A percentile compares a stretch with the other conserved stretches of the same genome.
These are phyloP conservation scores for Lasius platythorax DNA, from an alignment of 2,888 invertebrate species.

Conservation along the genomic window DNA sequence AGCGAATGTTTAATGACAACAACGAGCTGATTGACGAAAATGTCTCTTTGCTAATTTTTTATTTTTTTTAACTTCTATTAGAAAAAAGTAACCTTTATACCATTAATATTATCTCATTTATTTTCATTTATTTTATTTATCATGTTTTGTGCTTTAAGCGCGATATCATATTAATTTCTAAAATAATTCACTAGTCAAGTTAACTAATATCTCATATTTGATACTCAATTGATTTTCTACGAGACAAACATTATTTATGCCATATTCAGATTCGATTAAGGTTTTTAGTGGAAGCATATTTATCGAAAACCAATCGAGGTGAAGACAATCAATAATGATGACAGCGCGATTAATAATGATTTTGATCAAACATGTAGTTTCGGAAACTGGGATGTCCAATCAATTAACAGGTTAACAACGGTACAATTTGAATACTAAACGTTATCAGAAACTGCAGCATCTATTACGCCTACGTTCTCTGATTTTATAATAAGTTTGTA, in stretches of 20 bases:
- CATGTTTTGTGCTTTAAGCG: neutral
- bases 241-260: neutral
- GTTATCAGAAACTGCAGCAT: too few relatives aligned
- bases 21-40: neutral
- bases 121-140: neutral
- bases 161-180: neutral
- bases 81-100: neutral
- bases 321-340: neutral
- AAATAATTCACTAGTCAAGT: neutral
- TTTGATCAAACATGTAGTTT: neutral
- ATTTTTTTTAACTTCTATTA: neutral
- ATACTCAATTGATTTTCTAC: neutral
- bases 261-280: neutral
- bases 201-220: neutral
- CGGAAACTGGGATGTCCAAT: neutral
- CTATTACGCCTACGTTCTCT: neutral
- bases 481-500: neutral
- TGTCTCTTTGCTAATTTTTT: neutral
- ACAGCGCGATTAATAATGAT: neutral
- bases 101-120: neutral
- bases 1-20: neutral
- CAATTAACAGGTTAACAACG: conserved; percentile 18
- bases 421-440: conserved; percentile 13
- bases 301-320: conserved; percentile 4
- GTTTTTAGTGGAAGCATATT: neutral